Conservation (phyloP, 1,140 invertebrate genomes). For the Calycopis cecrops region DNA sequence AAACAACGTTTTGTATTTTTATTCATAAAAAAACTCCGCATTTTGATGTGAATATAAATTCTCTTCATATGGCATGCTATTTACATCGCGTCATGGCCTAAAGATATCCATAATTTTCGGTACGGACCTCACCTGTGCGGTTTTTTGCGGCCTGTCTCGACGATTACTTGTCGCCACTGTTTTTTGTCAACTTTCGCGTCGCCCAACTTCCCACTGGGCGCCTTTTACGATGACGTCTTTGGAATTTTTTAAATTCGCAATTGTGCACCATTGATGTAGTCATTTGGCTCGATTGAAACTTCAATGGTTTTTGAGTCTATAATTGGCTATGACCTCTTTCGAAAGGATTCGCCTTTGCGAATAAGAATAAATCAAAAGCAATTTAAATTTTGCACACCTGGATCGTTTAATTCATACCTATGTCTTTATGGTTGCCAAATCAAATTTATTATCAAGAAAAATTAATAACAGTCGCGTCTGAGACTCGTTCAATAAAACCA, state of each 20-base stretch:
- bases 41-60: conserved; percentile 18
- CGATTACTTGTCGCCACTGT: conserved; percentile 38
- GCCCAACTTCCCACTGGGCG: conserved; percentile 30
- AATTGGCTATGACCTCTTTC: conserved; percentile 5
- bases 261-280: conserved; percentile 6
- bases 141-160: conserved; percentile 40
- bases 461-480: conserved; percentile 22
- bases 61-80: conserved; percentile 17
- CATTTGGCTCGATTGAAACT: background rate
- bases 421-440: conserved; percentile 25
- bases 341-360: conserved; percentile 22
- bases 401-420: conserved; percentile 20
- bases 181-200: conserved; percentile 60
- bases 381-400: conserved; percentile 36
- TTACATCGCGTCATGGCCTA: conserved; percentile 29
- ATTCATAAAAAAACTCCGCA: conserved; percentile 7
- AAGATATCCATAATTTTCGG: conserved; percentile 26
- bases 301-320: background rate
- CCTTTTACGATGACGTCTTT: conserved; percentile 12
- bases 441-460: conserved; percentile 22
- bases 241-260: conserved; percentile 9
- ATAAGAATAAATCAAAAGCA: conserved; percentile 36
- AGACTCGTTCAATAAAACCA: conserved; percentile 19
- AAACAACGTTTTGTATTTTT: background rate
- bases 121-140: conserved; percentile 43